Percentiles rank a stretch among this genome's conserved stretches.
Evolutionary conservation across 2,797 vertebrate species (phyloP).

Genomic region (Urocyon cinereoargenteus): DNA sequence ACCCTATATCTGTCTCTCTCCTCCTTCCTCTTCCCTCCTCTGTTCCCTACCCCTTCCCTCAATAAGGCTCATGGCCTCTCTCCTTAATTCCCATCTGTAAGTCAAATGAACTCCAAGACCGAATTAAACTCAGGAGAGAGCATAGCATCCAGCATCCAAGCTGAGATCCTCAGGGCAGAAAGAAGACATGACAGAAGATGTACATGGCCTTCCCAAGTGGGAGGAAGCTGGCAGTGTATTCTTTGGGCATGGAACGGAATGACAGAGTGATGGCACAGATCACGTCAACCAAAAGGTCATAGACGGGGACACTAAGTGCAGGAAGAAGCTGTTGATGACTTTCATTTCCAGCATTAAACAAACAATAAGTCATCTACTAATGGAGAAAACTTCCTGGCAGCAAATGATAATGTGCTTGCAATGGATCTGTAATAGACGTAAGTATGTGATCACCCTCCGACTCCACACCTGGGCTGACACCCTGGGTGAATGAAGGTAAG

Average conservation of each 20-base stretch:
- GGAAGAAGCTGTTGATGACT: neutral
- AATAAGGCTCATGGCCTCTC: neutral
- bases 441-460: neutral
- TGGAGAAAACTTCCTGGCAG: neutral
- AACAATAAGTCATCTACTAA: neutral
- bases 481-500: no score
- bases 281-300: neutral
- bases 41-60: neutral
- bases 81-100: neutral
- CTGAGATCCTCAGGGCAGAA: neutral
- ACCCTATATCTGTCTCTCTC: neutral
- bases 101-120: neutral
- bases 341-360: neutral
- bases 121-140: neutral
- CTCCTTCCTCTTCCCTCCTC: neutral
- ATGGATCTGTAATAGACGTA: neutral
- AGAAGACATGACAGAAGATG: neutral
- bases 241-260: neutral
- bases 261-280: neutral
- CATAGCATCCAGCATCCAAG: neutral
- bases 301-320: no score
- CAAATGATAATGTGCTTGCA: neutral
- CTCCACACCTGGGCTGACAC: neutral
- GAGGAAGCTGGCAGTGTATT: neutral
- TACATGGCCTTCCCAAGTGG: neutral